Evolutionary conservation across 1,140 invertebrate genomes (phyloP), one percentile per base, ranked within the genome.

Genomic region (Lordiphosa mommai): DNA sequence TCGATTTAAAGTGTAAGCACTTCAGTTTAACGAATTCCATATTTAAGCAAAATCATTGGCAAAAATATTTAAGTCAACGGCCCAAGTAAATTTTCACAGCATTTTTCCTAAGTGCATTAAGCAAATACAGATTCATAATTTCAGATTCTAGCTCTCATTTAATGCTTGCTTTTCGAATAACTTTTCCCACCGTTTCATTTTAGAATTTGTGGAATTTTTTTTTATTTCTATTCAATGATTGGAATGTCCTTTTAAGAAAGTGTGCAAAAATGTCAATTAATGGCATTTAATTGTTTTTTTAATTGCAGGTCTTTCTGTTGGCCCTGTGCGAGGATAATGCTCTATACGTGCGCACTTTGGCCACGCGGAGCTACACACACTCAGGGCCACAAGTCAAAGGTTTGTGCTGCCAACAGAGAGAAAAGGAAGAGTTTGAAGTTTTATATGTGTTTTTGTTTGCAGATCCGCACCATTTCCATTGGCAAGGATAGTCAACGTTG

Each of bases 301-400:
- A 1, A 36, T 6, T 33, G 14, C 36, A 89, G 88, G 94, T 96
- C 1, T 97, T 96, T 79, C 89, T 97, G 4, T 80, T 96, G 30
- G 93, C 94, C 4, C 92, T 93, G 34, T 95, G 95, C 86, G 94
- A 94, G 65, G 94, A 96, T 77, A 93, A 95, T 74, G 94, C 94
- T 66, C 89, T 96, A 0, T 95, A 95, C 72, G 88, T 97, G 12
- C 90, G 94, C 33, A 95, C 95, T 0, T 90, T 96, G 41, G 94
- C 95, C 2, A 97, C 95, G 0, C 95, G 0, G 93, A 96, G 86
- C 91, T 96, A 51, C 95, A 96, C 74, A 91, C 92, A 1, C 88
- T 96, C 13, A 92, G 56, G 94, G 94, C 5, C 94, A 95, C 88
- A 94, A 95, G 86, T 90, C 93, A 40, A 92, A 92, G 89, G 93